Base-by-base conservation (phyloP, 2,888 invertebrate genomes). In the Trachelus troglodyta region DNA sequence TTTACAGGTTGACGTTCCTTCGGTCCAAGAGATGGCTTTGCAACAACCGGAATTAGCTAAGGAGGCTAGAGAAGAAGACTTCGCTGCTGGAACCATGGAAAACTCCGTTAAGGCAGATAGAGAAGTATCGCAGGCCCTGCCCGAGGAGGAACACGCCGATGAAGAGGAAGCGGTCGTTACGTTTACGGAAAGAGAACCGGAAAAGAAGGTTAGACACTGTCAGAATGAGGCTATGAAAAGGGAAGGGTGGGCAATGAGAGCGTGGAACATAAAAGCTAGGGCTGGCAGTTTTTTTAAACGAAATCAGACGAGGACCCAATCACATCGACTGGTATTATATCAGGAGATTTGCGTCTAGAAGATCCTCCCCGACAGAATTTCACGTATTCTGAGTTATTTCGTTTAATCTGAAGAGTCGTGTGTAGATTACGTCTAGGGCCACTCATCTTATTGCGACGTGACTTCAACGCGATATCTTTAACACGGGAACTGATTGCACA, bases 141-240 rank as follows among this genome's bases (percentile, higher is more conserved):
- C 76, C 56, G 78, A 82, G 73, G 81, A 79, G 74, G 79, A 77
- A 74, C 75, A 75, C 23, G 80, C 78, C 76, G 78, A 80, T 69
- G 75, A 79, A 69, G 80, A 76, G 56, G 83, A 83, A 79, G 76
- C 86, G 34, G 79, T 83, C 75, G 81, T 86, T 75, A 83, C 81
- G 34, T 79, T 85, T 77, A 82, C 80, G 79, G 84, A 86, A 78
- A 79, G 81, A 75, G 83, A 86, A 69, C 76, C 80, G 78, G 85
- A 87, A 80, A 88, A 87, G 87, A 89, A 89, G 89, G 89, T 89
- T 89, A 89, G 89, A 86, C 84, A 87, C 83, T 83, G 81, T 80
- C 82, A 81, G 82, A 82, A 78, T 77, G 77, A 77, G 56, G 76
- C 69, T 81, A 81, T 79, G 75, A 85, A 86, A 78, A 84, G 81